Evolutionary conservation across 2,888 invertebrate genomes (phyloP), one percentile per base, ranked within the genome.

Genomic region (Plutella xylostella): DNA sequence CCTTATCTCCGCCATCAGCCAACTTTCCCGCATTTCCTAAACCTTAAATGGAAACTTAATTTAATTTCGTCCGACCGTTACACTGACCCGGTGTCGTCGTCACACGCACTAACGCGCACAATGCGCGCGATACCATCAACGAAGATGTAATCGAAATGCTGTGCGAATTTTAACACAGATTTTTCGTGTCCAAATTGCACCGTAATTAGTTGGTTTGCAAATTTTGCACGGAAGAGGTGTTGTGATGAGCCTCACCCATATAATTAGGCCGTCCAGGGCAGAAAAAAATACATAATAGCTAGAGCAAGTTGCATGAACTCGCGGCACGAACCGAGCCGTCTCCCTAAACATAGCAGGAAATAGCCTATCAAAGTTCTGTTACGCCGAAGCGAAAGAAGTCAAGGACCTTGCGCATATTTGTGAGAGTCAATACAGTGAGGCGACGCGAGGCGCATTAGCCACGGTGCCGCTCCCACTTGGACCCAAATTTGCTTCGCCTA

Each of bases 401-500:
- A 73, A 72, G 65, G 68, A 73, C 73, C 72, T 71, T 66, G 55
- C 55, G 55, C 60, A 61, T 63, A 61, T 65, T 61, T 66, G 60
- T 60, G 62, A 57, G 56, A 55, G 56, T 46, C 51, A 28, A 25
- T 22, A 39, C 48, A 49, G 51, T 25, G 39, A 22, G 51, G 46
- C 50, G 48, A 42, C 51, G 55, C 63, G 60, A 65, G 58, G 50
- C 62, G 57, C 61, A 70, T 73, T 72, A 66, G 73, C 65, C 58
- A 72, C 68, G 72, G 66, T 60, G 60, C 54, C 58, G 62, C 52
- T 59, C 63, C 61, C 64, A 62, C 61, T 61, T 59, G 55, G 58
- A 54, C 58, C 55, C 19, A 57, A 61, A 60, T 60, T 59, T 48
- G 57, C 53, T 54, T 45, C 56, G 51, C 52, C 52, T 51, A 54